A percentile compares a stretch with the other conserved stretches of the same genome.
Conservation (phyloP, 2,113 vertebrate genomes). For the Pteruthius melanotis region DNA sequence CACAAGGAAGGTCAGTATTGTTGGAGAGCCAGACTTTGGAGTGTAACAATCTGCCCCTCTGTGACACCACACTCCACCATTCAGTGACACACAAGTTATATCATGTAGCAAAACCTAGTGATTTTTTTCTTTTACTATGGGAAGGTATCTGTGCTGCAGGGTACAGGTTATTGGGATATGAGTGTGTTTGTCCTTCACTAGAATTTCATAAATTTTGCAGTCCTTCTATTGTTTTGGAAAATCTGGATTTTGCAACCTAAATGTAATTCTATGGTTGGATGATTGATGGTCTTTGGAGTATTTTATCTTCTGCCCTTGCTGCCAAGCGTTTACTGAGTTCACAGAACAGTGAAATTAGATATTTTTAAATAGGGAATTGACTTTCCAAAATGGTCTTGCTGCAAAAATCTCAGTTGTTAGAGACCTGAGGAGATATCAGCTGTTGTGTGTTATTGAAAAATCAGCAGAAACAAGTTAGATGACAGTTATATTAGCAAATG, state of each 20-base stretch:
- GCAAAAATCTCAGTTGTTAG: neutral
- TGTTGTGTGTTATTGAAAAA: neutral
- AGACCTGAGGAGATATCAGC: neutral
- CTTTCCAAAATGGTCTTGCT: neutral
- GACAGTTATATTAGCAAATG: neutral
- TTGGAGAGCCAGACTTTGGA: neutral
- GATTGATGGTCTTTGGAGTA: neutral
- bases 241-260: neutral
- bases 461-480: neutral
- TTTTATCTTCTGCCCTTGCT: neutral
- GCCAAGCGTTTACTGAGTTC: neutral
- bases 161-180: fast-evolving
- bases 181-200: neutral
- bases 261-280: neutral
- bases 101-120: neutral
- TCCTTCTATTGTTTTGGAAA: neutral
- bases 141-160: neutral
- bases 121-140: neutral
- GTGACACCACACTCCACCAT: neutral
- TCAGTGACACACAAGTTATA: neutral
- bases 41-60: neutral
- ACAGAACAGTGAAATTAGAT: neutral
- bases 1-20: neutral
- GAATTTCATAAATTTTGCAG: neutral
- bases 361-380: neutral